Base-by-base conservation (phyloP, 1,140 invertebrate species). In the Diprion similis region DNA sequence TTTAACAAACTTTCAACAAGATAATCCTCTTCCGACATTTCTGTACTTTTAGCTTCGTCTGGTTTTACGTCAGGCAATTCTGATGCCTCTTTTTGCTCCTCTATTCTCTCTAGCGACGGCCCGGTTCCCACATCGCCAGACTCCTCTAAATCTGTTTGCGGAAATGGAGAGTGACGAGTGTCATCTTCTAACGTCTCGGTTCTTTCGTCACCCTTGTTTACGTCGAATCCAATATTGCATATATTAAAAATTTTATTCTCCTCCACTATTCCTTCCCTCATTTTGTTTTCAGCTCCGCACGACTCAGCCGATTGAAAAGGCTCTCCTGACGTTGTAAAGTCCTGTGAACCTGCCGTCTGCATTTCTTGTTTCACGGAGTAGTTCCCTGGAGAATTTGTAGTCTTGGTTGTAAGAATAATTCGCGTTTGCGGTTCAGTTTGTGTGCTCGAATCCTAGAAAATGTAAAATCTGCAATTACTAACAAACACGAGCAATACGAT, bases 281-380 rank as follows among this genome's bases (percentile, higher is more conserved):
- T 71, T 76, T 19, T 13, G 68, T 19, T 78, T 8, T 74, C 71
- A 64, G 73, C 64, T n/a, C 68, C 71, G 47, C 75, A 80, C 47
- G 79, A 18, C 17, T 67, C 10, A 71, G 73, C 11, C 78, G 67
- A 59, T 78, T 6, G 51, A 59, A 59, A 78, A 46, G 71, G 47
- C 15, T 72, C 82, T 71, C 51, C 78, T 51, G 70, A 79, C 76
- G 70, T 83, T 59, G 68, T 76, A 46, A 76, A 79, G 74, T 51
- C 78, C 45, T 69, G 75, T 73, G 46, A 71, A 73, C 68, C 71
- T 1, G 73, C 46, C 13, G 65, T 19, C 51, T 77, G 78, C 46
- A 81, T 75, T 70, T 87, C 85, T 73, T 87, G 75, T 76, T 88
- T 88, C 0, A 83, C 78, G 75, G 82, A 86, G 75, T 87, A 88